Conservation (phyloP, 2,797 vertebrate species). For the Lepus oiostolus region DNA sequence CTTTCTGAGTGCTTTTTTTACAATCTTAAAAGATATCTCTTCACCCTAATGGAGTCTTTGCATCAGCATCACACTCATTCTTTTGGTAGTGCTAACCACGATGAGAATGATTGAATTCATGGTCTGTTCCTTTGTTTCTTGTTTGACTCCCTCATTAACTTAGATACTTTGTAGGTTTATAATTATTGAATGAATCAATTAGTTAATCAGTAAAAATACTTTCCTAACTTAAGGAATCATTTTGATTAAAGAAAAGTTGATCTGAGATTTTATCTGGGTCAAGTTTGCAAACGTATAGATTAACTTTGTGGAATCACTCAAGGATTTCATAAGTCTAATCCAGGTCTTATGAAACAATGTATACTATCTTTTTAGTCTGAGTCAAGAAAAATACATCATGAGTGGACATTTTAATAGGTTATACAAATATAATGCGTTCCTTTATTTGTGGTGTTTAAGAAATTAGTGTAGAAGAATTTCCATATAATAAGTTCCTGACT, state of each 20-base stretch:
- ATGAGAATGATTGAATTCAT: not conserved
- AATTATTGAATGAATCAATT: not conserved
- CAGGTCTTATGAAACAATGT: not conserved
- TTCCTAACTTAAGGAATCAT: not conserved
- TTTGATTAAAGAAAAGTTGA: slow-evolving; percentile 39
- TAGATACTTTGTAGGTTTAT: not conserved
- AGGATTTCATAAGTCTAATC: not conserved
- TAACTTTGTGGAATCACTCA: not conserved
- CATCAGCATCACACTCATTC: not conserved
- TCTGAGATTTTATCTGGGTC: not conserved
- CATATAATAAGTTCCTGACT: not conserved
- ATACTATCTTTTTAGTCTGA: not conserved
- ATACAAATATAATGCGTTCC: not conserved
- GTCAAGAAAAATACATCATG: not conserved
- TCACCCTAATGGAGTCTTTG: not conserved
- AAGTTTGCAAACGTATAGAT: not conserved
- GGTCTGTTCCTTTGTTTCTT: not conserved
- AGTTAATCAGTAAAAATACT: not conserved
- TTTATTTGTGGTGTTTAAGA: not conserved
- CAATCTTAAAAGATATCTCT: not conserved
- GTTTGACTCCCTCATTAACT: not conserved
- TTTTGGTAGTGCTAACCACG: not conserved
- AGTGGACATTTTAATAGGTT: not conserved
- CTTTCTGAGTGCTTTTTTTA: not conserved
- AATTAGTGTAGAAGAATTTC: slow-evolving; percentile 39